Percentiles rank a stretch among this genome's conserved stretches.
These are phyloP conservation scores for Lophotriccus pileatus DNA, from an alignment of 2,797 vertebrate species.

Conservation along the genomic window DNA sequence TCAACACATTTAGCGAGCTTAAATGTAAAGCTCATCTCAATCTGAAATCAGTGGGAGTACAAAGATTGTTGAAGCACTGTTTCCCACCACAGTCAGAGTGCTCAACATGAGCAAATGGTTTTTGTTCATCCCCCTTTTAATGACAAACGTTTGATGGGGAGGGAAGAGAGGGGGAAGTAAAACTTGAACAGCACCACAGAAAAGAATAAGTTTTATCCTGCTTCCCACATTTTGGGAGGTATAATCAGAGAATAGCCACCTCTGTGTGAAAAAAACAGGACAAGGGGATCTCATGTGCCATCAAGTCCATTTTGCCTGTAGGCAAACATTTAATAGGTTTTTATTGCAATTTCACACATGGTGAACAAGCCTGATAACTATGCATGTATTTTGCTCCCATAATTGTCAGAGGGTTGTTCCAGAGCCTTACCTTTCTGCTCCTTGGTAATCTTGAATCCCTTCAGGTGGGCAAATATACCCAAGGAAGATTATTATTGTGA, in stretches of 20 bases:
- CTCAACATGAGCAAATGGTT: neutral
- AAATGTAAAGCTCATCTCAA: neutral
- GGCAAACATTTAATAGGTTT: neutral
- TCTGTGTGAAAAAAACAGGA: neutral
- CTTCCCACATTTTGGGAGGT: neutral
- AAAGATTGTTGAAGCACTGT: neutral
- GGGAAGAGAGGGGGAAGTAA: neutral
- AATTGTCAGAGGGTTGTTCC: neutral
- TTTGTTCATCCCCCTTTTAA: neutral
- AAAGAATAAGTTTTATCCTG: neutral
- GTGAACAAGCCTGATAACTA: neutral
- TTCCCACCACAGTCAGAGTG: neutral
- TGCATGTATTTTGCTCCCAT: neutral
- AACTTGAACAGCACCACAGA: neutral
- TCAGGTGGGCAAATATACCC: neutral
- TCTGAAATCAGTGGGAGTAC: neutral
- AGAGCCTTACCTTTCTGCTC: neutral
- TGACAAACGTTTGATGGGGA: neutral
- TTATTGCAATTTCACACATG: neutral
- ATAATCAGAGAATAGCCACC: neutral
- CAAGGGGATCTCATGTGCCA: neutral
- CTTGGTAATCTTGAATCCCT: neutral
- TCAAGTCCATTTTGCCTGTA: neutral
- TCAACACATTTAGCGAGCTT: neutral
- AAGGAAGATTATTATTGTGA: neutral